Percentiles rank a stretch among this genome's conserved stretches.
phyloP scores from a whole-genome alignment of 2,888 invertebrate genomes.

The Lasioglossum marginatum region DNA sequence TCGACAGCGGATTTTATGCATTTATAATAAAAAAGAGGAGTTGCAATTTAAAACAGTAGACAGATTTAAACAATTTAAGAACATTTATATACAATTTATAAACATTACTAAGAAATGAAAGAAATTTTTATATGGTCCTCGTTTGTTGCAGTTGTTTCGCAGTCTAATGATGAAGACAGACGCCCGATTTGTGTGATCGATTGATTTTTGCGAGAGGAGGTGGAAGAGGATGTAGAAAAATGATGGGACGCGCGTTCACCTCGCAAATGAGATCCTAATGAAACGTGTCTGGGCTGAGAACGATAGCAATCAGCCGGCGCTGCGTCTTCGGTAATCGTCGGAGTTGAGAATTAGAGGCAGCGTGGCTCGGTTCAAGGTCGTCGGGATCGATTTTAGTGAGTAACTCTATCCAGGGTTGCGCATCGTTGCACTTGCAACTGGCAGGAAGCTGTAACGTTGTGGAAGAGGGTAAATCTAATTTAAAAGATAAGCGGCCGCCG shows the following conservation, averaged over 20 bases:
- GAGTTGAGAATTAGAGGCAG: constrained; percentile 41
- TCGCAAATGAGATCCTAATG: background rate
- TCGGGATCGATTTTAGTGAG: constrained; percentile 32
- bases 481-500: constrained; percentile 62
- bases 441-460: constrained; percentile 18
- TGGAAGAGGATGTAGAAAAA: background rate
- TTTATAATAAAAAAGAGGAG: no score
- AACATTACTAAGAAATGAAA: no score
- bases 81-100: no score
- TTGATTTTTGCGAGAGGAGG: no score
- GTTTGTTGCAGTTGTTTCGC: no score
- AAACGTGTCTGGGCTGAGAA: background rate
- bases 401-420: constrained; percentile 22
- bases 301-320: background rate
- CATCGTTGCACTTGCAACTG: constrained; percentile 42
- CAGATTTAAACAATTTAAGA: no score
- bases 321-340: background rate
- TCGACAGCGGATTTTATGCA: no score
- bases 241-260: background rate
- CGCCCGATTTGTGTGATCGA: no score
- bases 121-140: no score
- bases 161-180: no score
- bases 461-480: constrained; percentile 64
- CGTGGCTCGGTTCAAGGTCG: constrained; percentile 38
- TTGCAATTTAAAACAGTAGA: no score